phyloP scores from a whole-genome alignment of 2,113 vertebrate genomes.

The Hyperopisus bebe region DNA sequence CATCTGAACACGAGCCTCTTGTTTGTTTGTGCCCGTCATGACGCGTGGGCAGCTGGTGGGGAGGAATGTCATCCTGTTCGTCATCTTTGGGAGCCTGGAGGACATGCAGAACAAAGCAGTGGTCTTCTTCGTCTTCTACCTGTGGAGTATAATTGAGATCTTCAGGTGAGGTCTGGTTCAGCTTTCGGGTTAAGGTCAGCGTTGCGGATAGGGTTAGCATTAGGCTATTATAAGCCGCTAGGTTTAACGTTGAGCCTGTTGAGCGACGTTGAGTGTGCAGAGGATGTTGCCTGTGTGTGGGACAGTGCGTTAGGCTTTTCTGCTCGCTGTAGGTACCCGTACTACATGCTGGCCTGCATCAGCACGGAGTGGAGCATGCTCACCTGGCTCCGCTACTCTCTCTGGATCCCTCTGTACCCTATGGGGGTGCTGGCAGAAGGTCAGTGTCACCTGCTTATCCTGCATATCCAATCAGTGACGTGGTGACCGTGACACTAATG shows the following conservation, averaged over 20 bases:
- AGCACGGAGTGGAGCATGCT: conserved; percentile 86
- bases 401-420: conserved; percentile 90
- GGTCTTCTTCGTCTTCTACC: conserved; percentile 87
- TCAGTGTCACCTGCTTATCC: conserved; percentile 37
- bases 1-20: background rate
- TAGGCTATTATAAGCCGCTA: background rate
- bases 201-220: background rate
- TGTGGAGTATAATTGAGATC: conserved; percentile 79
- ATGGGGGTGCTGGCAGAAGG: conserved; percentile 85
- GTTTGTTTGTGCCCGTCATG: background rate
- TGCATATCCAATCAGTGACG: background rate
- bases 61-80: conserved; percentile 83
- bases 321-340: conserved; percentile 74
- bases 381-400: conserved; percentile 87
- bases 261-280: background rate
- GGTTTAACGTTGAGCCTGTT: background rate
- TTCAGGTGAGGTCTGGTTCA: conserved; percentile 68
- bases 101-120: conserved; percentile 86
- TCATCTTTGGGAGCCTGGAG: conserved; percentile 77
- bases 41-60: conserved; percentile 66
- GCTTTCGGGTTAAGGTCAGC: background rate
- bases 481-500: background rate
- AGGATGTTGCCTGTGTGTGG: background rate
- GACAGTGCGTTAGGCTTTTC: background rate
- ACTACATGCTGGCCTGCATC: conserved; percentile 86